Base-by-base conservation (phyloP, 2,888 invertebrate species). In the Cactoblastis cactorum region DNA sequence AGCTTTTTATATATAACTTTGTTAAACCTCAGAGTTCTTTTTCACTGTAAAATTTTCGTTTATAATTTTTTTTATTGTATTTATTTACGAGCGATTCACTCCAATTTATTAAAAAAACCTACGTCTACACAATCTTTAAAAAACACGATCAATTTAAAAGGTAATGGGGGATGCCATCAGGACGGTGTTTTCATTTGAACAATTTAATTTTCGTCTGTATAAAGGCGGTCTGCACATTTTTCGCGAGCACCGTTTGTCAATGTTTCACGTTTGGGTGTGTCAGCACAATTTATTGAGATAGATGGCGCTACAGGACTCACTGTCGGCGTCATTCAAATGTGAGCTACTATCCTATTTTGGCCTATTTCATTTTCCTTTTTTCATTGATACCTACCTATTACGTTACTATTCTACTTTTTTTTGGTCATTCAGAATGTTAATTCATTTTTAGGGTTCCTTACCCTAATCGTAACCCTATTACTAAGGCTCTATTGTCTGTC, bases 231-330 rank as follows among this genome's bases (percentile, higher is more conserved):
- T 61, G 55, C 53, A 47, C 51, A 60, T 59, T 65, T 69, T 69
- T 56, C 52, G 62, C 53, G 47, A 63, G 55, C 53, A 63, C 62
- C 71, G 63, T 63, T 69, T 68, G n/a, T 67, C 69, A 68, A 68
- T 69, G 68, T 67, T 61, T 53, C 63, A 60, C 55, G 59, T 57
- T 60, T 53, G 54, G 57, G 53, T 53, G 65, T 72, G 77, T 74
- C 77, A 65, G 60, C 62, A 56, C 64, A 73, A 83, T 80, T 80
- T 81, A 81, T 80, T 74, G 73, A 77, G 78, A 80, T 61, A 64
- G 71, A 79, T 77, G 61, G 68, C 57, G 39, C 39, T 32, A 39
- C 47, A 14, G 41, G 22, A 8, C 22, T 41, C 41, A 8, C 18
- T 19, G 15, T 0, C 11, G 12, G 11, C 32, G 43, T 18, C 38